These are phyloP conservation scores for Chlamydotis undulata DNA, from an alignment of 2,113 vertebrate species.

Conservation along the genomic window DNA sequence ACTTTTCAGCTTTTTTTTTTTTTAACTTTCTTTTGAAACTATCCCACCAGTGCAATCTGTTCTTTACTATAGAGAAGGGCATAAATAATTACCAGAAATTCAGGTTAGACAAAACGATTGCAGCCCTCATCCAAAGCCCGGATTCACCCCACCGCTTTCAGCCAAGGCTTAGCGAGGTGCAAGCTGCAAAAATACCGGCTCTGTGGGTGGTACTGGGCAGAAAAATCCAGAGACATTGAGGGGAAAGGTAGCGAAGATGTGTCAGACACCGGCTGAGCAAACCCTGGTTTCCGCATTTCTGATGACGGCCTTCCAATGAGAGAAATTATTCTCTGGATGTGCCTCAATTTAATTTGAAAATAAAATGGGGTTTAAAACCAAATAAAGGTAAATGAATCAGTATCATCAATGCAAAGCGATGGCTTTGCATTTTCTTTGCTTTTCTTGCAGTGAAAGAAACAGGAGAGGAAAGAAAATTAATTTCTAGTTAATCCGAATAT, in stretches of 20 bases:
- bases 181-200: not conserved
- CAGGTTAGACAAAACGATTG: not conserved
- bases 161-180: not conserved
- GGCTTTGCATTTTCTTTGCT: not conserved
- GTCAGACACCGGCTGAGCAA: not conserved
- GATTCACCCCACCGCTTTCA: not conserved
- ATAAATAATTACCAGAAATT: not conserved
- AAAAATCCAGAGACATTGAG: not conserved
- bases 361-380: not conserved
- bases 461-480: not conserved
- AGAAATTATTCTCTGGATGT: not conserved
- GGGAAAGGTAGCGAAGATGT: not conserved
- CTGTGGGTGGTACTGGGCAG: not conserved
- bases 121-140: not conserved
- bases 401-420: rapidly evolving
- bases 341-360: not conserved
- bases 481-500: not conserved
- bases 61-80: not conserved
- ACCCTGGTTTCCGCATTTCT: not conserved
- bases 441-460: not conserved
- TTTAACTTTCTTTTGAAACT: not conserved
- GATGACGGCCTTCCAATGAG: not conserved
- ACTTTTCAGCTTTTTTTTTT: not conserved
- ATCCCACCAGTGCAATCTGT: not conserved
- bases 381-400: not conserved